Conservation (phyloP, 2,113 vertebrate species). For the Oreochromis tanganicae region DNA sequence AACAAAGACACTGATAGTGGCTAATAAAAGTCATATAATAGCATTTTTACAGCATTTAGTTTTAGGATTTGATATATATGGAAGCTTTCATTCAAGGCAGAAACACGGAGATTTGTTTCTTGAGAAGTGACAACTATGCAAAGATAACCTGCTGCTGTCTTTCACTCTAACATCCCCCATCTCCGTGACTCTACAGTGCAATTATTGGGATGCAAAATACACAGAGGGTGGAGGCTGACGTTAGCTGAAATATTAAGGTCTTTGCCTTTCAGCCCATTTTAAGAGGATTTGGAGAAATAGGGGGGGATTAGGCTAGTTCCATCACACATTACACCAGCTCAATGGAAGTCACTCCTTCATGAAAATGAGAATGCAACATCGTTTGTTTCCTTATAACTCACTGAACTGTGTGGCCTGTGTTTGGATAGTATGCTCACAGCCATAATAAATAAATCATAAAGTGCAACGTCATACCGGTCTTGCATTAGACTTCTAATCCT, state of each 20-base stretch:
- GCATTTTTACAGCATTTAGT: background rate
- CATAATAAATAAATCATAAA: background rate
- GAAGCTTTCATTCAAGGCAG: background rate
- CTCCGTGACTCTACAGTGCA: background rate
- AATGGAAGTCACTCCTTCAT: background rate
- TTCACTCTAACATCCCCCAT: background rate
- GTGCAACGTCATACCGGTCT: background rate
- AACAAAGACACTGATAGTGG: background rate
- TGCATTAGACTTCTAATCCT: background rate
- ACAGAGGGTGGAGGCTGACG: background rate
- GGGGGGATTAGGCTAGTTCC: constrained; percentile 30
- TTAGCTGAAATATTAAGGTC: background rate
- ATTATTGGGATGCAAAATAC: background rate
- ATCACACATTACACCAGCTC: background rate
- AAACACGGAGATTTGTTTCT: background rate
- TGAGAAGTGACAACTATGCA: background rate
- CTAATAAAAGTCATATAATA: background rate
- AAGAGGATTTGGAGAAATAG: constrained; percentile 51
- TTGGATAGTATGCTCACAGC: background rate
- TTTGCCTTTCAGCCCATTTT: constrained; percentile 32
- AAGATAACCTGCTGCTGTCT: background rate
- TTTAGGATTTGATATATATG: background rate
- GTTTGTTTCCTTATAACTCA: background rate
- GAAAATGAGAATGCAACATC: background rate
- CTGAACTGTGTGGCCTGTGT: background rate